A percentile compares a stretch with the other conserved stretches of the same genome.
phyloP scores from a whole-genome alignment of 2,113 vertebrate genomes.

The Hiodon tergisus region DNA sequence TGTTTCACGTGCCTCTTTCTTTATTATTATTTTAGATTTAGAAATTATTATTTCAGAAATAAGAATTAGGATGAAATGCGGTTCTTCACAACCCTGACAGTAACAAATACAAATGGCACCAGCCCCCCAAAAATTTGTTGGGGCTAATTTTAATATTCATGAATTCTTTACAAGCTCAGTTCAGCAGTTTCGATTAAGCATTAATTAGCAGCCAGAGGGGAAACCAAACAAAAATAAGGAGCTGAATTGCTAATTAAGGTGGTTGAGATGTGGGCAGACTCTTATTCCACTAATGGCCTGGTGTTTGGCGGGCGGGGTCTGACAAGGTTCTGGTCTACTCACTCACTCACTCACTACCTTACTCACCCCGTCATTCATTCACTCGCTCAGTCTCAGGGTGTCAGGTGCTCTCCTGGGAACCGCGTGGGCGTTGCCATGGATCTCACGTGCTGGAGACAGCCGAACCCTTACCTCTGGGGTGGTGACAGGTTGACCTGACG shows the following conservation, averaged over 20 bases:
- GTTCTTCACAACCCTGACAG: slow-evolving; percentile 78
- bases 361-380: slow-evolving; percentile 42
- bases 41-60: slow-evolving; percentile 36
- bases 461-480: no score
- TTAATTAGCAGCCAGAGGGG: slow-evolving; percentile 99
- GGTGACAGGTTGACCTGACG: no score
- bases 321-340: slow-evolving; percentile 71
- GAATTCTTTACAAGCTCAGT: slow-evolving; percentile 98
- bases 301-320: slow-evolving; percentile 71
- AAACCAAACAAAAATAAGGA: slow-evolving; percentile 99
- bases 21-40: neutral
- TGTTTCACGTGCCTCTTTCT: neutral
- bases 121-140: slow-evolving; percentile 79
- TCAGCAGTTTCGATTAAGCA: slow-evolving; percentile 99
- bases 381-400: neutral
- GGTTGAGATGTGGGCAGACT: slow-evolving; percentile 82
- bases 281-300: slow-evolving; percentile 77
- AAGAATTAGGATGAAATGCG: slow-evolving; percentile 55
- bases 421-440: no score
- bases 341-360: slow-evolving; percentile 53
- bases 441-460: no score
- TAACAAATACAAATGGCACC: slow-evolving; percentile 83
- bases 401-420: no score
- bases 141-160: slow-evolving; percentile 99
- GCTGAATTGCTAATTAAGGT: slow-evolving; percentile 98